Conservation (phyloP, 1,140 invertebrate genomes). For the Drosophila triauraria region DNA sequence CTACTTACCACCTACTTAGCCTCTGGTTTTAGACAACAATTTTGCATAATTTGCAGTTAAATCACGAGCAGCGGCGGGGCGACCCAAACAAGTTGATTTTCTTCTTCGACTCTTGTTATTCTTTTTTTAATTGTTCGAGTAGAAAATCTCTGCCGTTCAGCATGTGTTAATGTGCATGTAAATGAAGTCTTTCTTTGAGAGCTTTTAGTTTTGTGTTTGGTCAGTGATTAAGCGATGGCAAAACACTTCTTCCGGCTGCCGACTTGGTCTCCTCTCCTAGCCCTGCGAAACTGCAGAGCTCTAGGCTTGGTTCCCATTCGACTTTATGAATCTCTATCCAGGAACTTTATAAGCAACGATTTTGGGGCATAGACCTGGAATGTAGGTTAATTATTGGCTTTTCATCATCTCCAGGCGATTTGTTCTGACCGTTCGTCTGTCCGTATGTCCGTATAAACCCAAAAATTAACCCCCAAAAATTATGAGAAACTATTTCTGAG, state of each 20-base stretch:
- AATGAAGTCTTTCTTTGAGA: conserved; percentile 19
- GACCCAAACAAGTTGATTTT: conserved; percentile 62
- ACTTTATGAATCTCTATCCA: background rate
- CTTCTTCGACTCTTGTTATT: conserved; percentile 28
- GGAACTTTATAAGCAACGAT: background rate
- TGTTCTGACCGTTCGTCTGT: background rate
- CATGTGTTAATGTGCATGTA: conserved; percentile 70
- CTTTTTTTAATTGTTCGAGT: conserved; percentile 50
- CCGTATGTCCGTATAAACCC: too few relatives aligned
- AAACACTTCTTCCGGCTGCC: conserved; percentile 35
- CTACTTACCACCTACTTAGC: conserved; percentile 83
- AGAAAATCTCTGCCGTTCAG: conserved; percentile 31
- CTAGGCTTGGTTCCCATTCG: background rate
- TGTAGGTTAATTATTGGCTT: background rate
- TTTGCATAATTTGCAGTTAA: conserved; percentile 80
- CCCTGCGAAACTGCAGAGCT: conserved; percentile 4
- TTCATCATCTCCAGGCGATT: background rate
- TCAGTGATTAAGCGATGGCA: conserved; percentile 29
- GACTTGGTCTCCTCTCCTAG: background rate
- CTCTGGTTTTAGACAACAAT: conserved; percentile 79
- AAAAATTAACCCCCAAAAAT: too few relatives aligned
- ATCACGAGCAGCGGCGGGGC: conserved; percentile 53
- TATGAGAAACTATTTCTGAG: too few relatives aligned
- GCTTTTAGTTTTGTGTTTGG: conserved; percentile 21
- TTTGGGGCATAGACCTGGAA: too few relatives aligned